Percentiles rank a stretch among this genome's conserved stretches.
These are phyloP conservation scores for Albula glossodonta DNA, from an alignment of 2,113 vertebrate genomes.

Conservation along the genomic window DNA sequence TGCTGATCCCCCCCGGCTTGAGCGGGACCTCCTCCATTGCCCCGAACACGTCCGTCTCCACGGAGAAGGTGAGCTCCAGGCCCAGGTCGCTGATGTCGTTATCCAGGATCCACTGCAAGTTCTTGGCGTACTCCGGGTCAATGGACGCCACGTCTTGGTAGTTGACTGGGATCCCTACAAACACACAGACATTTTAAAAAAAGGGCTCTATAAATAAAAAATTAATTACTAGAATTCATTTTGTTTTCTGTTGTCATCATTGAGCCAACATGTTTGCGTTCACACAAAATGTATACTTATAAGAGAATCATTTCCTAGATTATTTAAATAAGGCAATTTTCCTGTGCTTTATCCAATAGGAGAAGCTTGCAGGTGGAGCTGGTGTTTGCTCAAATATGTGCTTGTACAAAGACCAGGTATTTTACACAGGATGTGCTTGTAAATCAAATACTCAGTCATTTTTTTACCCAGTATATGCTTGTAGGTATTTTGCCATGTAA, in stretches of 20 bases:
- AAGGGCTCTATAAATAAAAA: no score
- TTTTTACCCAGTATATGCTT: not conserved
- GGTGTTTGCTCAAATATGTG: not conserved
- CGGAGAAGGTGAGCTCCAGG: slow-evolving; percentile 93
- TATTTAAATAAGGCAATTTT: no score
- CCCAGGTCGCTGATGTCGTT: slow-evolving; percentile 97
- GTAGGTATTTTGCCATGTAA: not conserved
- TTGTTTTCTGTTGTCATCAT: no score
- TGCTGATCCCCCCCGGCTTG: slow-evolving; percentile 88
- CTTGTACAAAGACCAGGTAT: not conserved
- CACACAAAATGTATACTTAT: no score
- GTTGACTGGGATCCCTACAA: slow-evolving; percentile 93
- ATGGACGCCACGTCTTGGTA: slow-evolving; percentile 98
- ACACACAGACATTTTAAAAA: not conserved
- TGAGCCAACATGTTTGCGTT: no score
- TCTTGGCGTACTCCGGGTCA: slow-evolving; percentile 98
- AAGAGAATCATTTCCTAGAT: no score
- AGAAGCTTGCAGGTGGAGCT: not conserved
- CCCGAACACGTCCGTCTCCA: slow-evolving; percentile 95
- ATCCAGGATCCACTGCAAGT: slow-evolving; percentile 98
- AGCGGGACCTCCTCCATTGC: slow-evolving; percentile 96
- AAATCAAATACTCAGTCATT: not conserved
- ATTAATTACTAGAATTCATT: no score
- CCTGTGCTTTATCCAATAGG: not conserved
- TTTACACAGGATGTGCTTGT: not conserved